Evolutionary conservation across 1,140 invertebrate species (phyloP).

Genomic region (Caenorhabditis briggsae): DNA sequence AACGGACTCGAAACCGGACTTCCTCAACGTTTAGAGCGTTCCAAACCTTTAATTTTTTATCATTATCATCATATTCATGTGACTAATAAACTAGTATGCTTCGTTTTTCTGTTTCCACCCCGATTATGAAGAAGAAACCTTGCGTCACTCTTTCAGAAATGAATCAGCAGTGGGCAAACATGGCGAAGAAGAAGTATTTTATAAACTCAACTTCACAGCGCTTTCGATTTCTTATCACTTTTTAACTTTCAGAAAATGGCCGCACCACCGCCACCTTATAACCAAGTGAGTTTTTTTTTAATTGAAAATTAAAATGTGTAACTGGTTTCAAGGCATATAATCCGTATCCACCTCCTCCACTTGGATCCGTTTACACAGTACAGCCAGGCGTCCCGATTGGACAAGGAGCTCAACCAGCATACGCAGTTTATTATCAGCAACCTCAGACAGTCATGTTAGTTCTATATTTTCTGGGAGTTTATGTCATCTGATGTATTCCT

Average conservation of each 20-base stretch:
- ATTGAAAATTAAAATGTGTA: neutral
- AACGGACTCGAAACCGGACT: conserved; percentile 22
- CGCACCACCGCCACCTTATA: conserved; percentile 36
- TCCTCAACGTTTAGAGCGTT: conserved; percentile 8
- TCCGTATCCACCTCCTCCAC: conserved; percentile 33
- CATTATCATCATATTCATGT: conserved; percentile 17
- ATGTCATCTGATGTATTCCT: no score
- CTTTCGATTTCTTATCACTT: conserved; percentile 16
- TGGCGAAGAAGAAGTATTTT: conserved; percentile 25
- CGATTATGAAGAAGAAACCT: neutral
- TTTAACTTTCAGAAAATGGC: conserved; percentile 34
- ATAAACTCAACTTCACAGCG: conserved; percentile 29
- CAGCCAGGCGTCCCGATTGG: conserved; percentile 30
- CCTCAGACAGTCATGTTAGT: conserved; percentile 41
- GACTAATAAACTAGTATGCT: neutral
- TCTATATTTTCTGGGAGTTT: neutral
- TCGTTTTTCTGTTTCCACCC: neutral
- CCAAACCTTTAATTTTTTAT: neutral
- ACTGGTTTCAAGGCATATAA: conserved; percentile 8
- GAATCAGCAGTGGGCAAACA: conserved; percentile 31
- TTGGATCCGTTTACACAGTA: conserved; percentile 11
- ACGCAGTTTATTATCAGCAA: conserved; percentile 43
- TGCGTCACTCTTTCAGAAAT: conserved; percentile 10
- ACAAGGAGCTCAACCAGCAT: conserved; percentile 51
- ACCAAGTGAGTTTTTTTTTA: conserved; percentile 21